Percentiles rank a stretch among this genome's conserved stretches.
Evolutionary conservation across 2,797 vertebrate genomes (phyloP).

Genomic region (Mionectes olivaceus): DNA sequence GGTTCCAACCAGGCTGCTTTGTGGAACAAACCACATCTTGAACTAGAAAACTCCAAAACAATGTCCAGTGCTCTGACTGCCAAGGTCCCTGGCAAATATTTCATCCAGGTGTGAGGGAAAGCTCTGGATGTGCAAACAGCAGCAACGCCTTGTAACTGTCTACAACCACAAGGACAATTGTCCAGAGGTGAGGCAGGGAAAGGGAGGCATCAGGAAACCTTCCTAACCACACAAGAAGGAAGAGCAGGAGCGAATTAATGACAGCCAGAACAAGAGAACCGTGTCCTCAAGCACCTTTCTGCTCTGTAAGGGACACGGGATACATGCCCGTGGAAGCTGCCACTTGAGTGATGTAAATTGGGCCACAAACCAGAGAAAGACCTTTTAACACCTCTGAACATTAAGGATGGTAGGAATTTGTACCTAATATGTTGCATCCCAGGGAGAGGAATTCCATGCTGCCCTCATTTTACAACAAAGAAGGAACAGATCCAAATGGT

Average conservation of each 20-base stretch:
- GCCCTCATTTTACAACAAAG: not conserved
- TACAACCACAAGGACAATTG: not conserved
- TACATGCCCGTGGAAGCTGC: accelerated
- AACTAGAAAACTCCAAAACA: not conserved
- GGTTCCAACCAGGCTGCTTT: not conserved
- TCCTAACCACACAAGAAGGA: not conserved
- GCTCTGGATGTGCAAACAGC: accelerated
- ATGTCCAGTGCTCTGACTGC: not conserved
- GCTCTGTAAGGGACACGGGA: not conserved
- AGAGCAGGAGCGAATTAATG: not conserved
- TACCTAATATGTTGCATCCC: not conserved
- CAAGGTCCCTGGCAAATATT: not conserved
- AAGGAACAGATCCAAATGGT: slow-evolving; percentile 14
- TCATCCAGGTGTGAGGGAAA: not conserved
- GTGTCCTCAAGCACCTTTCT: not conserved
- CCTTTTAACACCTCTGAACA: not conserved
- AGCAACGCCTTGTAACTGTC: not conserved
- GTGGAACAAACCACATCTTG: not conserved
- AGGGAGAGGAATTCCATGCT: not conserved
- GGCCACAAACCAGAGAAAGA: not conserved
- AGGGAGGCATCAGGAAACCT: not conserved
- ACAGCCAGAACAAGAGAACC: not conserved
- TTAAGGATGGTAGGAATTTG: not conserved
- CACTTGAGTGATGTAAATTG: not conserved
- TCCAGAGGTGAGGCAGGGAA: not conserved